phyloP scores from a whole-genome alignment of 2,888 invertebrate species.

The Lithophane ornitopus region DNA sequence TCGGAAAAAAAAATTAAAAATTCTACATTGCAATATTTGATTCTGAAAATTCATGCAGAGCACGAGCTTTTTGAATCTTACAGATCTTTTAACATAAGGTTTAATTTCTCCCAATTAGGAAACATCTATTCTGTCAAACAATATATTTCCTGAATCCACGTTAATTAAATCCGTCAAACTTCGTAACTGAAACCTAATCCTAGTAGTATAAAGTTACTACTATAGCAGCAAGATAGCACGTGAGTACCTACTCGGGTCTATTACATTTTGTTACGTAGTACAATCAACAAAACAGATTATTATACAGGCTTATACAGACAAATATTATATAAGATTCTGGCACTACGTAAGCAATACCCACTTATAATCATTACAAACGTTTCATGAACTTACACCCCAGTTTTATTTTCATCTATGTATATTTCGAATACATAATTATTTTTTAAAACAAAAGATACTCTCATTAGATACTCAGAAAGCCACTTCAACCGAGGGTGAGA shows the following conservation, averaged over 20 bases:
- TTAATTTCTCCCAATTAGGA: background rate
- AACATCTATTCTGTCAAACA: background rate
- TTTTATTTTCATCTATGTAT: background rate
- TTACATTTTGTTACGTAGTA: conserved; percentile 48
- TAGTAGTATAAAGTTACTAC: conserved; percentile 33
- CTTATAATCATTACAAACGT: background rate
- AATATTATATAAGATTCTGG: background rate
- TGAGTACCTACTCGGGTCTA: conserved; percentile 22
- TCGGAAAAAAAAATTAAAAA: background rate
- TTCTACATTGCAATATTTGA: no score
- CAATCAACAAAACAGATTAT: conserved; percentile 8
- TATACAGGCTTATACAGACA: background rate
- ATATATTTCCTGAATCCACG: background rate
- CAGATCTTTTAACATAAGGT: background rate
- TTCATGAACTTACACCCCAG: background rate
- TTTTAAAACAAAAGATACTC: background rate
- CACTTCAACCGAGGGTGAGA: background rate
- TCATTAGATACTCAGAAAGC: background rate
- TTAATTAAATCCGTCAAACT: conserved; percentile 33
- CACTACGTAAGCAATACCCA: background rate
- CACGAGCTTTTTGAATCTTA: background rate
- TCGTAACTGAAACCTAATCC: conserved; percentile 38
- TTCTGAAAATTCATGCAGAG: background rate
- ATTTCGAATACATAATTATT: background rate
- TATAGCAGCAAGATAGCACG: conserved; percentile 21